Conservation (phyloP, 2,113 vertebrate genomes). For the Micromys minutus region DNA sequence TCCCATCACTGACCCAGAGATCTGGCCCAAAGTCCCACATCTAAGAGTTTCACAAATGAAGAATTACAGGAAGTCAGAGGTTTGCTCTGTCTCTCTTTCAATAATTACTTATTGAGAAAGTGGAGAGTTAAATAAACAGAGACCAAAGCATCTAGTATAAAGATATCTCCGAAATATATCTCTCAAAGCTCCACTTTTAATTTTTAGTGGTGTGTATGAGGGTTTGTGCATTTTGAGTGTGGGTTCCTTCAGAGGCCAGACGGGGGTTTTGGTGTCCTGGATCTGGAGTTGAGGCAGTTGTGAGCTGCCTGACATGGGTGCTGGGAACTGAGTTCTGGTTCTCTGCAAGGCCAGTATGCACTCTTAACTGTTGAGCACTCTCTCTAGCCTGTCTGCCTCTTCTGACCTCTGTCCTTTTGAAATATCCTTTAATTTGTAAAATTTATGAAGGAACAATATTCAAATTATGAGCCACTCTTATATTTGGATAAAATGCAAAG, state of each 20-base stretch:
- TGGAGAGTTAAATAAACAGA: conserved; percentile 4
- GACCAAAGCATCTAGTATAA: background rate
- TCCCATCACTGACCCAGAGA: no score
- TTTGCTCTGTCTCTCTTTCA: background rate
- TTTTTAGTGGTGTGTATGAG: background rate
- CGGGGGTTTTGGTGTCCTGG: background rate
- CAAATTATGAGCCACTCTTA: conserved; percentile 20
- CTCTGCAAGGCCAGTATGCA: background rate
- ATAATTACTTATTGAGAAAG: background rate
- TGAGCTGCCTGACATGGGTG: background rate
- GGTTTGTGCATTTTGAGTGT: background rate
- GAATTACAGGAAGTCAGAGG: background rate
- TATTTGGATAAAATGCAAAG: background rate
- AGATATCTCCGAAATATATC: background rate
- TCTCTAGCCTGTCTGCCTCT: background rate
- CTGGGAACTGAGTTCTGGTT: background rate
- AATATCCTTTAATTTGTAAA: conserved; percentile 46
- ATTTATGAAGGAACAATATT: background rate
- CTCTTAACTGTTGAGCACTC: background rate
- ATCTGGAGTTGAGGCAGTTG: background rate
- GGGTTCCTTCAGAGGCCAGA: background rate
- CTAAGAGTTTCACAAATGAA: conserved; percentile 4
- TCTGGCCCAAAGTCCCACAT: no score
- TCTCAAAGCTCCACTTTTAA: background rate
- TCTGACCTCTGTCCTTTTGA: background rate